Percentiles rank a stretch among this genome's conserved stretches.
Conservation (phyloP, 2,888 invertebrate species). For the Sericinus montela region DNA sequence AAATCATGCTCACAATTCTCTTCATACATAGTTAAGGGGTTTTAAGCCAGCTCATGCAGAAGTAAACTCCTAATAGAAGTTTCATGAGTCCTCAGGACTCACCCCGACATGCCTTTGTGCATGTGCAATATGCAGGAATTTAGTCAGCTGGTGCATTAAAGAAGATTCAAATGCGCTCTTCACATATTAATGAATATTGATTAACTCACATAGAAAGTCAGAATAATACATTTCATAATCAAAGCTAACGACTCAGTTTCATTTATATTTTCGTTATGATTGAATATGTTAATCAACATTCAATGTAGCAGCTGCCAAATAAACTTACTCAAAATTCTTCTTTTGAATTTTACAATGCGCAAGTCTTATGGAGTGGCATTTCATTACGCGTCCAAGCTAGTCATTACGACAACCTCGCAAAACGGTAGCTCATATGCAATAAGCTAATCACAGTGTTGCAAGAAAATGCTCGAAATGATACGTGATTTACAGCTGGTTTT, state of each 20-base stretch:
- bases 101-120: no score
- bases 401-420: conserved; percentile 58
- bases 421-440: conserved; percentile 71
- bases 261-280: conserved; percentile 24
- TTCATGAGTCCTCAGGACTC: no score
- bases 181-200: no score
- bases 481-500: conserved; percentile 33
- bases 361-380: conserved; percentile 29
- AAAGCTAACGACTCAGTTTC: background rate
- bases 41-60: no score
- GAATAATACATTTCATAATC: no score
- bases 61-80: no score
- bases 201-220: no score
- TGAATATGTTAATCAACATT: conserved; percentile 30
- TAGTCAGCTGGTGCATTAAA: no score
- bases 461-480: conserved; percentile 35
- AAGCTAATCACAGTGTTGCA: conserved; percentile 63
- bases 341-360: conserved; percentile 22
- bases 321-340: conserved; percentile 31
- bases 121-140: no score
- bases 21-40: no score
- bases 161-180: no score
- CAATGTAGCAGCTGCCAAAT: conserved; percentile 35
- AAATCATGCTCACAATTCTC: no score
- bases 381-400: conserved; percentile 53